phyloP scores from a whole-genome alignment of 2,113 vertebrate genomes.

The Odobenus rosmarus region DNA sequence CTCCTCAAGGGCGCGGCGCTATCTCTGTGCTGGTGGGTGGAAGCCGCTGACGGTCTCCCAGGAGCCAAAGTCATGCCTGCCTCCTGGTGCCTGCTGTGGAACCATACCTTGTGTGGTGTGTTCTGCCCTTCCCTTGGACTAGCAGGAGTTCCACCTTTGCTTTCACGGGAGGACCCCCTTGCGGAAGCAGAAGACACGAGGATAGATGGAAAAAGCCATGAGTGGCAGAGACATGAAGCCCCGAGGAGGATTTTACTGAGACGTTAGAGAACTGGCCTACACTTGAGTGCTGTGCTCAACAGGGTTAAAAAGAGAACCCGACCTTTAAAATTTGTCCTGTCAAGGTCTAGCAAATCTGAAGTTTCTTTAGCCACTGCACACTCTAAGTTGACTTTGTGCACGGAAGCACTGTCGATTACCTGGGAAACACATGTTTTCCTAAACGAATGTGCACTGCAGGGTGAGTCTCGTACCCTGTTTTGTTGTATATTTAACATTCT shows the following conservation, averaged over 20 bases:
- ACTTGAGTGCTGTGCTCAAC: not conserved
- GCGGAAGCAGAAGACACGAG: not conserved
- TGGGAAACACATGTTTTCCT: not conserved
- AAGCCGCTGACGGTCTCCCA: not conserved
- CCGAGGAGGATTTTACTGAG: not conserved
- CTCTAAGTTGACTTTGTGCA: not conserved
- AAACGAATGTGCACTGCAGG: not conserved
- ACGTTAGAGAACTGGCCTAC: not conserved
- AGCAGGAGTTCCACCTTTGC: not conserved
- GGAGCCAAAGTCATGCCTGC: not conserved
- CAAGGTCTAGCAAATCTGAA: constrained; percentile 7
- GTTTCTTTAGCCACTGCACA: not conserved
- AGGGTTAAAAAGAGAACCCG: not conserved
- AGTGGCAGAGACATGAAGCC: not conserved
- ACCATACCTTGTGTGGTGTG: not conserved
- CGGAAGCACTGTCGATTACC: not conserved
- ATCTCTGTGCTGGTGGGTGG: fast-evolving
- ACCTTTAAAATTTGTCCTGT: constrained; percentile 48
- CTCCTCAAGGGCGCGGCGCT: not conserved
- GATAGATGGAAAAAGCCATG: not conserved
- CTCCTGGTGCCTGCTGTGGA: not conserved
- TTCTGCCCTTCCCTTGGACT: not conserved
- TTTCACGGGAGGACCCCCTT: not conserved
- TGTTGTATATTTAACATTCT: constrained; percentile 16
- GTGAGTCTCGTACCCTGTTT: not conserved